These are phyloP conservation scores for Corapipo altera DNA, from an alignment of 2,113 vertebrate genomes.

Conservation along the genomic window DNA sequence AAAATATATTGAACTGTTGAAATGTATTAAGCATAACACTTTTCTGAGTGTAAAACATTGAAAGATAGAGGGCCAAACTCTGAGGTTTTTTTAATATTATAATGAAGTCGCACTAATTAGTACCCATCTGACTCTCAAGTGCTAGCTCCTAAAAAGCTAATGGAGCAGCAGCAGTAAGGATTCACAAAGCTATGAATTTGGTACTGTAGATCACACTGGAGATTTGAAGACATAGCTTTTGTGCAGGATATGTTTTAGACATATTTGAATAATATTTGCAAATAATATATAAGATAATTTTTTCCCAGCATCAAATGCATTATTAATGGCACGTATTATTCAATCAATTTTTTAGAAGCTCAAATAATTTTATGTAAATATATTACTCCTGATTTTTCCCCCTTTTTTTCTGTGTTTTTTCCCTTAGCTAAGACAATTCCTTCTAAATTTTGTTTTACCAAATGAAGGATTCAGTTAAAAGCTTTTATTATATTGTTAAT, in stretches of 20 bases:
- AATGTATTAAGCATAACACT: background rate
- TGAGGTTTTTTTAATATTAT: background rate
- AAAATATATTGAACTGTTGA: background rate
- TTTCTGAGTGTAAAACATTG: background rate
- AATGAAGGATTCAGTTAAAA: background rate
- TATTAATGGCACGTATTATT: background rate
- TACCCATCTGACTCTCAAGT: background rate
- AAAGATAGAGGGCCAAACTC: background rate
- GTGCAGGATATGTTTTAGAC: background rate
- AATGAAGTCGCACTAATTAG: background rate
- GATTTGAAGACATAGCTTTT: background rate
- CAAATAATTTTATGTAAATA: conserved; percentile 12
- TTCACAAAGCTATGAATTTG: background rate
- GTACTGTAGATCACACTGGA: background rate
- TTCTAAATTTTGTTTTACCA: background rate
- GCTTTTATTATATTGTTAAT: background rate
- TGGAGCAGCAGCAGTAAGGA: background rate
- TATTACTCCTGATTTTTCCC: background rate
- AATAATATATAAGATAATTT: conserved; percentile 42
- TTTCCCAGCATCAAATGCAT: conserved; percentile 16
- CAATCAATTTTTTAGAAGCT: background rate
- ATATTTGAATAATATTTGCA: conserved; percentile 37
- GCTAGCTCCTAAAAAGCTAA: background rate
- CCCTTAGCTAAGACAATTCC: background rate
- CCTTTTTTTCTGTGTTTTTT: background rate